Conservation (phyloP, 2,797 vertebrate species). For the Ispidina lecontei region DNA sequence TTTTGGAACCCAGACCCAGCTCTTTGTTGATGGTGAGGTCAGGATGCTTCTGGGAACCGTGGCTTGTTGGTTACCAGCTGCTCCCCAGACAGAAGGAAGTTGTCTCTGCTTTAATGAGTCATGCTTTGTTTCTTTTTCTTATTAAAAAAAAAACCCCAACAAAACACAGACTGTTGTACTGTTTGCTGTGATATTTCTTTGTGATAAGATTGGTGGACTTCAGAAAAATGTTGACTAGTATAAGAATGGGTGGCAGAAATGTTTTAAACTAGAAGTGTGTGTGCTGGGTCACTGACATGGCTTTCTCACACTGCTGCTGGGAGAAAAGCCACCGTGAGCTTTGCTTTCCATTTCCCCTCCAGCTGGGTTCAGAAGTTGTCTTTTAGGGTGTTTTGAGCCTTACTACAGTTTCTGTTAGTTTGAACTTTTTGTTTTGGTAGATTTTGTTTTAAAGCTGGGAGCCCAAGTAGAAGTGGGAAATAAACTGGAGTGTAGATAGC, state of each 20-base stretch:
- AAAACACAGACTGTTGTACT: background rate
- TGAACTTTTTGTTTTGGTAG: background rate
- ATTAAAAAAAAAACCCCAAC: background rate
- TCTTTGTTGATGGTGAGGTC: constrained; percentile 20
- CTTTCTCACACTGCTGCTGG: background rate
- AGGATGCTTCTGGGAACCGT: background rate
- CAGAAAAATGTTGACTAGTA: background rate
- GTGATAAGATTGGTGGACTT: background rate
- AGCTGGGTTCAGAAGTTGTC: background rate
- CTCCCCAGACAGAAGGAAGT: background rate
- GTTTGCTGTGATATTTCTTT: background rate
- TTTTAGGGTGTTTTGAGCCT: background rate
- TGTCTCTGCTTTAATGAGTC: background rate
- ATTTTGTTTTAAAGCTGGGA: background rate
- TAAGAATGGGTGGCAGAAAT: background rate
- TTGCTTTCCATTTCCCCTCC: background rate
- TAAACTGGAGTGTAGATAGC: background rate
- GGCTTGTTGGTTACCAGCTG: constrained; percentile 4
- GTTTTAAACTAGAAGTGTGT: background rate
- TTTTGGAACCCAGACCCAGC: background rate
- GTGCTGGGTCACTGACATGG: background rate
- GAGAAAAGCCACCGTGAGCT: background rate
- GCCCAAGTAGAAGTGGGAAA: background rate
- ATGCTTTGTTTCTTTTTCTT: background rate
- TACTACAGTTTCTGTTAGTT: background rate